A percentile compares a stretch with the other conserved stretches of the same genome.
phyloP scores from a whole-genome alignment of 2,888 invertebrate species.

The Drosophila vallismaia region DNA sequence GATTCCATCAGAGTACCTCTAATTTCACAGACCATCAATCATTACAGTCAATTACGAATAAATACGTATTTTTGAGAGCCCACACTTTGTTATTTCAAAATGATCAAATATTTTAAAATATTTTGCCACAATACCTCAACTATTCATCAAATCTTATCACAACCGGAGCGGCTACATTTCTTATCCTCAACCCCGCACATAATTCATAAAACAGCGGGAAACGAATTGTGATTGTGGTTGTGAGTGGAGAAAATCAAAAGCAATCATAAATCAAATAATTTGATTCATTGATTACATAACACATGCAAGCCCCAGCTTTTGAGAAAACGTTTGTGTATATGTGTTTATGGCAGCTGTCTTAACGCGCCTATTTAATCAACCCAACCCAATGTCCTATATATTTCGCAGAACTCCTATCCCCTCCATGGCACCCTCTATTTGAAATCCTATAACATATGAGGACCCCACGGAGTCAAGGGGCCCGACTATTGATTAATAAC shows the following conservation, averaged over 20 bases:
- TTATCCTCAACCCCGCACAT: conserved; percentile 31
- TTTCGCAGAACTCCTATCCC: not conserved
- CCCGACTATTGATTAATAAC: conserved; percentile 67
- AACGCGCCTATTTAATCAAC: conserved; percentile 72
- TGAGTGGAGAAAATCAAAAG: conserved; percentile 53
- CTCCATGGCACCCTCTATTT: not conserved
- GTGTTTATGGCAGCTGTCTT: conserved; percentile 45
- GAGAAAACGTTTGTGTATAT: not conserved
- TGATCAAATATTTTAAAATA: conserved; percentile 12
- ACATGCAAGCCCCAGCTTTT: conserved; percentile 29
- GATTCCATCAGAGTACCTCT: conserved; percentile 25
- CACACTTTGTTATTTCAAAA: not conserved
- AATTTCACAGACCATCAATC: conserved; percentile 27
- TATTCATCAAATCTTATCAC: conserved; percentile 42
- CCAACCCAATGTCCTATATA: conserved; percentile 31
- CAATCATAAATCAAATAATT: conserved; percentile 70
- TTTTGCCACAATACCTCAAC: conserved; percentile 9
- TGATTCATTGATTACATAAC: conserved; percentile 72
- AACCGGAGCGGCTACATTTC: conserved; percentile 26
- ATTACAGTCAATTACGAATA: conserved; percentile 18
- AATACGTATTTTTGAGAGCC: not conserved
- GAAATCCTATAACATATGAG: conserved; percentile 8
- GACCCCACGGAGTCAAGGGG: conserved; percentile 20
- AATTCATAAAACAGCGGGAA: conserved; percentile 61
- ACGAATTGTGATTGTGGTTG: conserved; percentile 19